Conservation (phyloP, 1,140 invertebrate genomes). For the Megalopta genalis region DNA sequence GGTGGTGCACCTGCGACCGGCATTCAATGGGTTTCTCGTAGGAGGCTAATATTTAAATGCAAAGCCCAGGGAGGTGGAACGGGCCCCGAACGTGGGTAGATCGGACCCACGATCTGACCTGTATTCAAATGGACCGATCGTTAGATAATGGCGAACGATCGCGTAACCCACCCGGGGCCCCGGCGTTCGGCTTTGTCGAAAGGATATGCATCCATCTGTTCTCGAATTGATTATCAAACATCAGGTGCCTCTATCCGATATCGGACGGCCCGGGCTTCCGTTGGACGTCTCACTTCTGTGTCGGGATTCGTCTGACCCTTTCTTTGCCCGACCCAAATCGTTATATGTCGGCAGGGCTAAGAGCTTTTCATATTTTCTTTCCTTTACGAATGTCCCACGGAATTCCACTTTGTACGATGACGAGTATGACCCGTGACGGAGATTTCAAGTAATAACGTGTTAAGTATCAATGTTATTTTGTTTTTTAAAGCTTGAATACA, state of each 20-base stretch:
- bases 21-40: slow-evolving; percentile 57
- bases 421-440: no score
- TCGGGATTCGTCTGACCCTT: no score
- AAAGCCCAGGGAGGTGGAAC: slow-evolving; percentile 32
- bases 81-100: slow-evolving; percentile 29
- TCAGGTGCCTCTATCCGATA: slow-evolving; percentile 3
- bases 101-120: slow-evolving; percentile 57
- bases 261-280: background rate
- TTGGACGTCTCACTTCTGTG: background rate
- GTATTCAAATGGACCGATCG: slow-evolving; percentile 65
- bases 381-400: no score
- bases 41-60: slow-evolving; percentile 71
- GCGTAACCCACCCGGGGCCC: slow-evolving; percentile 49
- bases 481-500: no score
- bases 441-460: no score
- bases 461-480: no score
- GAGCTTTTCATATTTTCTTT: no score
- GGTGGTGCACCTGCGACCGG: slow-evolving; percentile 63
- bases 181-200: slow-evolving; percentile 36
- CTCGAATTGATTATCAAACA: slow-evolving; percentile 8
- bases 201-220: slow-evolving; percentile 24
- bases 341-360: no score
- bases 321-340: no score
- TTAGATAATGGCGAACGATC: slow-evolving; percentile 59
- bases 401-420: no score